These are phyloP conservation scores for Machaerirhynchus nigripectus DNA, from an alignment of 2,113 vertebrate genomes.

Conservation along the genomic window DNA sequence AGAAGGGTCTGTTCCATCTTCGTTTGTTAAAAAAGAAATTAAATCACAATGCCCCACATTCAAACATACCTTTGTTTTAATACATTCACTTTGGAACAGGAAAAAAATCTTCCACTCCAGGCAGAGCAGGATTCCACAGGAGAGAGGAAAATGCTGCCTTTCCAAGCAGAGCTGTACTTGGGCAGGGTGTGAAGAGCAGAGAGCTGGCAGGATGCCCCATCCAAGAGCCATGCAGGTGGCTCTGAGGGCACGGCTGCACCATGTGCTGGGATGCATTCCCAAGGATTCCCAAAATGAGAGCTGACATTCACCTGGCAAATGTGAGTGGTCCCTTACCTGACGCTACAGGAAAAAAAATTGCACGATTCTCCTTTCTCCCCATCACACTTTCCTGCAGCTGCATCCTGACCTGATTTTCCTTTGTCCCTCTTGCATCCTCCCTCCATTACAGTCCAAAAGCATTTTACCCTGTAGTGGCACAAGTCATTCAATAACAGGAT, in stretches of 20 bases:
- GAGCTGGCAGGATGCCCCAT: background rate
- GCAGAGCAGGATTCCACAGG: background rate
- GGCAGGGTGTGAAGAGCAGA: background rate
- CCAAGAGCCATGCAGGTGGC: background rate
- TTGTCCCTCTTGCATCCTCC: background rate
- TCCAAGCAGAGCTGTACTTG: background rate
- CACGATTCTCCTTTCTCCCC: background rate
- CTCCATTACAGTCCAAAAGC: background rate
- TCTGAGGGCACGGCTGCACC: background rate
- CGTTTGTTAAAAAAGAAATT: background rate
- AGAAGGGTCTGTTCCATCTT: background rate
- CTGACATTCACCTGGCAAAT: background rate
- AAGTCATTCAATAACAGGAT: background rate
- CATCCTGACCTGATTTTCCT: background rate
- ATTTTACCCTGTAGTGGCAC: background rate
- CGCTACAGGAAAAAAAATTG: background rate
- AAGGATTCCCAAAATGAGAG: background rate
- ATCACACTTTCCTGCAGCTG: background rate
- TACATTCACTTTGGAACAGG: background rate
- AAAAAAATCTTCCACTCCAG: background rate
- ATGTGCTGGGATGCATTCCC: accelerated
- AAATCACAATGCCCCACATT: background rate
- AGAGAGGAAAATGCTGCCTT: background rate
- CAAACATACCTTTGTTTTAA: background rate
- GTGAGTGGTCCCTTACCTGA: accelerated